Evolutionary conservation across 1,140 invertebrate genomes (phyloP).

Genomic region (Pseudomyrmex dendroicus): DNA sequence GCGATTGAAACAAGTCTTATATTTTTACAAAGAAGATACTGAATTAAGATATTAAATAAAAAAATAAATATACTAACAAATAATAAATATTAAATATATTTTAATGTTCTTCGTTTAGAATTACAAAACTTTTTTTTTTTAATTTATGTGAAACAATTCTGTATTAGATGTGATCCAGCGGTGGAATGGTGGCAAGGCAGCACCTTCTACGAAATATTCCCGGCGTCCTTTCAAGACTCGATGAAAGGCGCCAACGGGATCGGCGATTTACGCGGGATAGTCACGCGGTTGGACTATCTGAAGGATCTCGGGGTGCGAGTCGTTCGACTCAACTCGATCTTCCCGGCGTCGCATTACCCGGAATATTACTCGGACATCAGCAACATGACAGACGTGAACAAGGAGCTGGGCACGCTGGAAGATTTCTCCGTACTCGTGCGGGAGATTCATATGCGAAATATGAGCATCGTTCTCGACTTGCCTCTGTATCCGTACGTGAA

Average conservation of each 20-base stretch:
- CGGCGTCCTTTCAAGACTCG: slow-evolving; percentile 92
- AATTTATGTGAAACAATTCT: slow-evolving; percentile 18
- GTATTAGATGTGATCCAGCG: slow-evolving; percentile 80
- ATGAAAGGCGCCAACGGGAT: slow-evolving; percentile 88
- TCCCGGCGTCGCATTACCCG: slow-evolving; percentile 89
- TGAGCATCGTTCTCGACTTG: slow-evolving; percentile 91
- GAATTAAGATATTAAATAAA: too few species aligned
- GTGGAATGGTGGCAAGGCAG: slow-evolving; percentile 92
- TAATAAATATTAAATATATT: too few species aligned
- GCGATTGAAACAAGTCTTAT: too few species aligned
- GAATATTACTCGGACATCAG: slow-evolving; percentile 89
- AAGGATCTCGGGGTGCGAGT: slow-evolving; percentile 88
- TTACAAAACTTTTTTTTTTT: too few species aligned
- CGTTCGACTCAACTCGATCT: slow-evolving; percentile 91
- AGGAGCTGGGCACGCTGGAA: slow-evolving; percentile 87
- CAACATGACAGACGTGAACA: slow-evolving; percentile 87
- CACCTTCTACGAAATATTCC: slow-evolving; percentile 93
- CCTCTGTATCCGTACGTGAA: slow-evolving; percentile 88
- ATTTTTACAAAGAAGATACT: too few species aligned
- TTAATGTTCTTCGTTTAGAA: too few species aligned
- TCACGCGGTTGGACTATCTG: slow-evolving; percentile 89
- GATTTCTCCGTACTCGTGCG: slow-evolving; percentile 88
- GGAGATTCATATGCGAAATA: slow-evolving; percentile 88
- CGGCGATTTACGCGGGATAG: slow-evolving; percentile 90
- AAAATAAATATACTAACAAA: too few species aligned